phyloP scores from a whole-genome alignment of 1,140 invertebrate species.

The Procambarus clarkii region DNA sequence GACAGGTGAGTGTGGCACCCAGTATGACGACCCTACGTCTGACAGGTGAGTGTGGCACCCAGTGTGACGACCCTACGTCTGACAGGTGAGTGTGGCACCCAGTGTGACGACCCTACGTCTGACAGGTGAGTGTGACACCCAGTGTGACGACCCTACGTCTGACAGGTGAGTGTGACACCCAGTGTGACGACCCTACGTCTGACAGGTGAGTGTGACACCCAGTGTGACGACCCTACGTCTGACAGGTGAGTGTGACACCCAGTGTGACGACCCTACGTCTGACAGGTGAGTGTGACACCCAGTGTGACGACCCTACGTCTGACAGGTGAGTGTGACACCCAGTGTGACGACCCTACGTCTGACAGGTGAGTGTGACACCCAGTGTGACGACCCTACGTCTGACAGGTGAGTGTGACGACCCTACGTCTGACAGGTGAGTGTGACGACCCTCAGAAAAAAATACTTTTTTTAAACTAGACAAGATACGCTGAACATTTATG shows the following conservation, averaged over 20 bases:
- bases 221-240: background rate
- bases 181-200: background rate
- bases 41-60: constrained; percentile 56
- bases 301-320: background rate
- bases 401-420: background rate
- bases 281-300: constrained; percentile 2
- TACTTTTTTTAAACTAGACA: no score
- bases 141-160: background rate
- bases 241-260: constrained; percentile 54
- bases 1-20: background rate
- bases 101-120: background rate
- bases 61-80: constrained; percentile 46
- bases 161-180: constrained; percentile 1
- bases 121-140: background rate
- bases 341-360: background rate
- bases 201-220: background rate
- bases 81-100: constrained; percentile 2
- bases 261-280: constrained; percentile 46
- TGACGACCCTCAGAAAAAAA: background rate
- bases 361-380: constrained; percentile 1
- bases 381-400: background rate
- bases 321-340: background rate
- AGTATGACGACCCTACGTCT: background rate
- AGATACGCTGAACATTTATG: no score
- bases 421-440: background rate